Base-by-base conservation (phyloP, 2,797 vertebrate species). In the Erpetoichthys calabaricus region DNA sequence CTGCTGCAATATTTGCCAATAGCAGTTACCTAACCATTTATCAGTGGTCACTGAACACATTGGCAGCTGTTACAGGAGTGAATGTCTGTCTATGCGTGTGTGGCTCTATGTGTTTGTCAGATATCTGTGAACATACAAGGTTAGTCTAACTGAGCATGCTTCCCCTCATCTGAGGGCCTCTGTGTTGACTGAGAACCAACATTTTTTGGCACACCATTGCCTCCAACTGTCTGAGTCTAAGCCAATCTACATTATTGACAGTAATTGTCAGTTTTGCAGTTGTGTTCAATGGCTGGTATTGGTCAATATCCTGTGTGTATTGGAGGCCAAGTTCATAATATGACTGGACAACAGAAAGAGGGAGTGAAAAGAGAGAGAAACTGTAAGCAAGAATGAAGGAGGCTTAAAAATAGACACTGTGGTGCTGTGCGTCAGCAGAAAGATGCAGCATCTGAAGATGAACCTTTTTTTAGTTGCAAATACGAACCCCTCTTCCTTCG, bases 21-120 rank as follows among this genome's bases (percentile, higher is more conserved):
- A 75, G 68, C 73, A 69, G 79, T 86, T 86, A 76, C 79, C 70
- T 72, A 83, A 86, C 77, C 75, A 81, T 85, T 84, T 86, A 82
- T 85, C 83, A 79, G 78, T 59, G 65, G 68, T 71, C 79, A 70
- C 69, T 75, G 75, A 75, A 75, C 73, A 71, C 72, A 68, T 63
- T 62, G 72, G 73, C 81, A 80, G 77, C 75, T 80, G 79, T 73
- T 25, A 25, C 25, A 25, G 25, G 25, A 25, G 25, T 25, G 25
- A 25, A 25, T 25, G 68, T 64, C 73, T 65, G 65, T 75, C 69
- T 75, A n/a, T 49, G 47, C 65, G 59, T 60, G 60, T 70, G 62
- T 25, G 25, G 25, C 25, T 25, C 25, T 25, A 25, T 65, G 51
- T 63, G 61, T 61, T 56, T 64, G 62, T 74, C 65, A 65, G 62